phyloP scores from a whole-genome alignment of 1,140 invertebrate genomes.

The Drosophila nannoptera region DNA sequence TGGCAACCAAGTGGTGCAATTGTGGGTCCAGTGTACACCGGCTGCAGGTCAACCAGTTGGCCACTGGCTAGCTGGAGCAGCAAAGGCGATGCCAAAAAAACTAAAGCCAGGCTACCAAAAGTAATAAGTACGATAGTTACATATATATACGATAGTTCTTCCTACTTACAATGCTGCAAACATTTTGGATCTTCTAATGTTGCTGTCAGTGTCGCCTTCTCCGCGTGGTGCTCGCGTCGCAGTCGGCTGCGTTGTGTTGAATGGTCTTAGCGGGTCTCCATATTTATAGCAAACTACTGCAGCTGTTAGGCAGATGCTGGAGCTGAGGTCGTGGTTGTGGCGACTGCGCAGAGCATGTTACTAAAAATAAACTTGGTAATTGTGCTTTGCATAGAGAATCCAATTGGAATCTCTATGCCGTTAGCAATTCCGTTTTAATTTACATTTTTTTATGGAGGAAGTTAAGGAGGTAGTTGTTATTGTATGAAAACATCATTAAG shows the following conservation, averaged over 20 bases:
- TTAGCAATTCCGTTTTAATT: constrained; percentile 25
- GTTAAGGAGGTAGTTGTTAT: constrained; percentile 4
- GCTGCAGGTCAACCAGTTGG: constrained; percentile 61
- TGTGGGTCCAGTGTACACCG: constrained; percentile 58
- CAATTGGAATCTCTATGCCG: neutral
- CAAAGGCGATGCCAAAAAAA: constrained; percentile 16
- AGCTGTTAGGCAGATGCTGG: too few species aligned
- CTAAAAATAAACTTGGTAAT: constrained; percentile 22
- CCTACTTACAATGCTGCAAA: constrained; percentile 9
- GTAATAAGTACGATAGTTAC: neutral
- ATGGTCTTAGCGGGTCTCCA: neutral
- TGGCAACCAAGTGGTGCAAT: constrained; percentile 79
- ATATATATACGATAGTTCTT: neutral
- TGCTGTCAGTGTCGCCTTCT: neutral
- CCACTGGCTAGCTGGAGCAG: constrained; percentile 13
- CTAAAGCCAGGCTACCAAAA: constrained; percentile 20
- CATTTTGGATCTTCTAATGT: neutral
- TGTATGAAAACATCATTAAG: constrained; percentile 1
- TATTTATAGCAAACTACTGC: constrained; percentile 36
- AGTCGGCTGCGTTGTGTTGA: constrained; percentile 13
- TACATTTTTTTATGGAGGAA: neutral
- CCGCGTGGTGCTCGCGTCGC: constrained; percentile 1
- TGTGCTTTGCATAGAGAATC: constrained; percentile 32
- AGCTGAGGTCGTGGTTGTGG: neutral
- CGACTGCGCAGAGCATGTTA: constrained; percentile 40